These are phyloP conservation scores for Drosophila anomalata DNA, from an alignment of 2,888 invertebrate species.

Conservation along the genomic window DNA sequence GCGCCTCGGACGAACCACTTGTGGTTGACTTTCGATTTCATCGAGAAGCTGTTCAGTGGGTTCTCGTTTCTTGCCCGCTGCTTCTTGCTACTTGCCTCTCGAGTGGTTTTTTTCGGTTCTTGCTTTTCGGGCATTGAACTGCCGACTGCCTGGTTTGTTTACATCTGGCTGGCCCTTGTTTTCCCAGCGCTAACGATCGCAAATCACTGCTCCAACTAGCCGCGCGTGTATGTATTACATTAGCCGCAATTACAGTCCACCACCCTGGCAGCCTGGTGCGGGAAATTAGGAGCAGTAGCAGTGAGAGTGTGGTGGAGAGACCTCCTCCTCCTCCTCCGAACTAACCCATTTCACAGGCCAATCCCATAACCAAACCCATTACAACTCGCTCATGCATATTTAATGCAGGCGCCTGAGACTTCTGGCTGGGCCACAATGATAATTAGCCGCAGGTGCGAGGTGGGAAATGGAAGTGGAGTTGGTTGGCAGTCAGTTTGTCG, in stretches of 20 bases:
- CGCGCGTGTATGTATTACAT: constrained; percentile 70
- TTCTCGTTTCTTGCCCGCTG: constrained; percentile 34
- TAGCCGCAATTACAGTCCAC: constrained; percentile 49
- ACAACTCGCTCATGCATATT: constrained; percentile 20
- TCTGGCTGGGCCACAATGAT: constrained; percentile 3
- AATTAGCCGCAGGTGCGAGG: constrained; percentile 16
- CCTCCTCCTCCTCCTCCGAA: constrained; percentile 1
- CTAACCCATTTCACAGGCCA: neutral
- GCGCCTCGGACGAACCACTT: constrained; percentile 38
- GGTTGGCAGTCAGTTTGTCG: constrained; percentile 60
- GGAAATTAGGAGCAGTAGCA: constrained; percentile 47
- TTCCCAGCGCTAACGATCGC: constrained; percentile 31
- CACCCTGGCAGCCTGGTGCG: constrained; percentile 48
- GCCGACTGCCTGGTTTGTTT: constrained; percentile 6
- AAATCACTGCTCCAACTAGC: constrained; percentile 29
- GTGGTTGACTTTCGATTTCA: constrained; percentile 63
- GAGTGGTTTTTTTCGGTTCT: constrained; percentile 22
- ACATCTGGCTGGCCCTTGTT: neutral
- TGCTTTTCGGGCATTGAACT: constrained; percentile 59
- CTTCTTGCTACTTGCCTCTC: constrained; percentile 17
- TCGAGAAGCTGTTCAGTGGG: constrained; percentile 54
- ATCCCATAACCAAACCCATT: neutral
- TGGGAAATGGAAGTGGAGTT: neutral
- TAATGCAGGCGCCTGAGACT: constrained; percentile 10
- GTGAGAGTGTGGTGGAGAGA: neutral